Percentiles rank a stretch among this genome's conserved stretches.
Conservation (phyloP, 2,888 invertebrate species). For the Sepioteuthis lessoniana region DNA sequence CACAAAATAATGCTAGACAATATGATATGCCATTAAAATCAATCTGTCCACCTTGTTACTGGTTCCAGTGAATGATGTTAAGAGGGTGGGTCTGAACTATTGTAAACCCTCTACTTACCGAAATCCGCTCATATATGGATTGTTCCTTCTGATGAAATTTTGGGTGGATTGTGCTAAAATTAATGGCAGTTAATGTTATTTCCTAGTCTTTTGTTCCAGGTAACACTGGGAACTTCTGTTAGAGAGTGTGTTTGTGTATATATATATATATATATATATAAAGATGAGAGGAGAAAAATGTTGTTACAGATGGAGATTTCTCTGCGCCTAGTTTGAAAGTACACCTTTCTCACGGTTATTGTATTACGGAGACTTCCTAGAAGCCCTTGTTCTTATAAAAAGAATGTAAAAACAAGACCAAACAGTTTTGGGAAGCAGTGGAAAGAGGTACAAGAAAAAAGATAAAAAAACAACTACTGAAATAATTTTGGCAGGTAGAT, state of each 20-base stretch:
- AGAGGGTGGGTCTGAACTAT: too few relatives aligned
- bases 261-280: conserved; percentile 10
- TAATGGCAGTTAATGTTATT: too few relatives aligned
- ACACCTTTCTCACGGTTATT: not conserved
- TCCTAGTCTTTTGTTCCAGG: too few relatives aligned
- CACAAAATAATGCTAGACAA: too few relatives aligned
- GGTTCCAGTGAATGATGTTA: too few relatives aligned
- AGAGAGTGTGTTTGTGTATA: not conserved
- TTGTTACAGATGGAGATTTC: not conserved
- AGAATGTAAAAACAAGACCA: not conserved
- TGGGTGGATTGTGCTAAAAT: not conserved
- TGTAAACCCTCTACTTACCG: too few relatives aligned
- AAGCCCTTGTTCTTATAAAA: not conserved
- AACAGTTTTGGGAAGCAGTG: not conserved
- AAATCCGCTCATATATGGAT: too few relatives aligned
- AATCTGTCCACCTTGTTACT: too few relatives aligned
- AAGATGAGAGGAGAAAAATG: not conserved
- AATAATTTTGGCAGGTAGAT: conserved; percentile 20
- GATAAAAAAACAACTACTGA: not conserved
- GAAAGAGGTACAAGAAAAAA: not conserved
- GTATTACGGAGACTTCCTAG: not conserved
- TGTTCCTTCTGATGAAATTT: too few relatives aligned
- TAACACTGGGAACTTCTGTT: too few relatives aligned
- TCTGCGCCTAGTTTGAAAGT: not conserved
- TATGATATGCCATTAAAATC: too few relatives aligned